Base-by-base conservation (phyloP, 2,113 vertebrate species). In the Puffinus mauretanicus region DNA sequence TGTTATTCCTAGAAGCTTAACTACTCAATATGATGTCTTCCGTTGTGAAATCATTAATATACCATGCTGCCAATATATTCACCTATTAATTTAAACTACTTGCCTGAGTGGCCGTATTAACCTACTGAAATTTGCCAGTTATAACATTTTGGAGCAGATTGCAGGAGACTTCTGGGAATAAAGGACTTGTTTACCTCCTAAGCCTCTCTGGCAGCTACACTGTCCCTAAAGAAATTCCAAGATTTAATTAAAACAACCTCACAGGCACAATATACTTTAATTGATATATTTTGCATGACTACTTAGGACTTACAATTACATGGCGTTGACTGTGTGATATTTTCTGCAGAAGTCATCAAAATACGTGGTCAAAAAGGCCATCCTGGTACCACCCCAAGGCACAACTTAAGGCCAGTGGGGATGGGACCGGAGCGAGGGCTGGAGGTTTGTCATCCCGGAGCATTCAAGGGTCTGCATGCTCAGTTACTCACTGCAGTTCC, bases 251-350 rank as follows among this genome's bases (percentile, higher is more conserved):
- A 72, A 91, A 77, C 15, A 72, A 42, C 49, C 22, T 83, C 40
- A 17, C 13, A 69, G 64, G 30, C 21, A 54, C 13, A 9, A 73
- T 69, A 42, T 52, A 80, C 34, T 87, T 89, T 42, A 49, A 85
- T 10, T 69, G 25, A 49, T 32, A 25, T 10, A 16, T 60, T 88
- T 83, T 92, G 30, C 62, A 82, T 0, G 3, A 58, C 26, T 69
- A 0, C 44, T 82, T 72, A 65, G 57, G 38, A 61, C 13, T 79
- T 40, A 62, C 1, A 49, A 38, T 62, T 95, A 60, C 17, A 55
- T 0, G 0, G 2, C 3, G 0, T 44, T 90, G 47, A 49, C 34
- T 55, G 5, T 66, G 29, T 64, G 26, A 21, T 61, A 27, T 79
- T 76, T 92, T 79, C 75, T 85, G 5, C n/a, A 52, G 44, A 86